Base-by-base conservation (phyloP, 2,113 vertebrate species). In the Aptenodytes patagonicus region DNA sequence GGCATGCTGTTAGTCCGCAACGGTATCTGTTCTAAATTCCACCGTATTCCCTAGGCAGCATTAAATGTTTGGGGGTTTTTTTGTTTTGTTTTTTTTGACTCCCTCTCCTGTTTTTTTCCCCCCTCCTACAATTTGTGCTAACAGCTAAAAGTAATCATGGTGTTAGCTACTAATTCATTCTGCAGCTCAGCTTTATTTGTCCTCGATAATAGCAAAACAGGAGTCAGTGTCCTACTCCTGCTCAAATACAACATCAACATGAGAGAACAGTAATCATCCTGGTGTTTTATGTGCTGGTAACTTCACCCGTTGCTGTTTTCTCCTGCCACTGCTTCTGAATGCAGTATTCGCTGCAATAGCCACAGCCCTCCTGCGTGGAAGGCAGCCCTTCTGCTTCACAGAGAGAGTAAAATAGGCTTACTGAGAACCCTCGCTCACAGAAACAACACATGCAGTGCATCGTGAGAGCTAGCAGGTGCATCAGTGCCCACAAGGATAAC, bases 1-100 rank as follows among this genome's bases (percentile, higher is more conserved):
- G 95, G 98, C 97, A 83, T 93, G 97, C 97, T 95, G 97, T 72
- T 75, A 94, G 85, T 96, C 98, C 85, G 97, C 97, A 95, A 92
- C 34, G 44, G 83, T 92, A 96, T 97, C 97, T 92, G 92, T 69
- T 97, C 96, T 96, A 96, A 96, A 96, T 98, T 96, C 96, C 96
- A 79, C 75, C 0, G 61, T 83, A 95, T 95, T 97, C 97, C 97
- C 97, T 55, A 68, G 92, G 95, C 95, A 93, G 94, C 96, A 70
- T 89, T 94, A 95, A 91, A 92, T 34, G 42, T 42, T 42, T 16
- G 42, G 88, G 89, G 73, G 90, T 42, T 8, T 38, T 88, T 51
- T 10, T 54, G 11, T 31, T 38, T 69, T 28, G 52, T 61, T 79
- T 65, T 29, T 58, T 40, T n/a, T 15, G 1, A 57, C 49, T 69